Percentiles rank a stretch among this genome's conserved stretches.
These are phyloP conservation scores for Scaptodrosophila latifasciaeformis DNA, from an alignment of 2,888 invertebrate genomes.

Conservation along the genomic window DNA sequence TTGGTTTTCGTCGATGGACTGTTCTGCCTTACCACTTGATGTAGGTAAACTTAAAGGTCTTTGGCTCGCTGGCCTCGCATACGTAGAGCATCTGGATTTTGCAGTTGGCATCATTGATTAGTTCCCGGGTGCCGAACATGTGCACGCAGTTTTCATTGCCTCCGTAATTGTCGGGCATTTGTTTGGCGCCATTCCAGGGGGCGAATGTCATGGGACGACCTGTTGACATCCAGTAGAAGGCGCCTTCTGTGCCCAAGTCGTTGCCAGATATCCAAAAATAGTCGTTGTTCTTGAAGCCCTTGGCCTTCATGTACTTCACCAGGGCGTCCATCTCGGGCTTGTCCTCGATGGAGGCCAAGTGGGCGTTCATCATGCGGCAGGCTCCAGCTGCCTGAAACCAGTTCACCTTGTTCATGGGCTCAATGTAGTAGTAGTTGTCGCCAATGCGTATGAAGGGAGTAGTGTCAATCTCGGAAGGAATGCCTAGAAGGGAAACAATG, in stretches of 20 bases:
- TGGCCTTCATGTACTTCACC: conserved; percentile 44
- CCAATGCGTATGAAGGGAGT: conserved; percentile 52
- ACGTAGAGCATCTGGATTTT: conserved; percentile 51
- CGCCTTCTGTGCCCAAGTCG: conserved; percentile 58
- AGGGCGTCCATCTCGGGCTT: conserved; percentile 51
- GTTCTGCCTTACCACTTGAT: conserved; percentile 45
- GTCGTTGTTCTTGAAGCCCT: conserved; percentile 46
- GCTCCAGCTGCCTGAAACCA: conserved; percentile 62
- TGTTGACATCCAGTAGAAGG: conserved; percentile 60
- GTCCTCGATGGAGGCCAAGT: conserved; percentile 58
- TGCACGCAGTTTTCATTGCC: conserved; percentile 62
- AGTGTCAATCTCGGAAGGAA: conserved; percentile 53
- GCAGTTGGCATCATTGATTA: conserved; percentile 62
- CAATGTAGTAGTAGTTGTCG: conserved; percentile 56
- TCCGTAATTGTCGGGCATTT: conserved; percentile 59
- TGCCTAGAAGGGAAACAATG: conserved; percentile 23
- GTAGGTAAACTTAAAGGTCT: conserved; percentile 52
- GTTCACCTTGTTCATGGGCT: conserved; percentile 53
- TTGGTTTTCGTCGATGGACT: too few species aligned
- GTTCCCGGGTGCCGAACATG: conserved; percentile 50
- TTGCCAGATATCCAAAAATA: conserved; percentile 65
- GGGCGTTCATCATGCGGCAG: conserved; percentile 60
- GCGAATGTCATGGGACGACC: conserved; percentile 56
- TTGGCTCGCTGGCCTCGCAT: conserved; percentile 54
- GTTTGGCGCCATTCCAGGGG: conserved; percentile 59